Conservation (phyloP, 2,888 invertebrate genomes). For the Drosophila kanekoi region DNA sequence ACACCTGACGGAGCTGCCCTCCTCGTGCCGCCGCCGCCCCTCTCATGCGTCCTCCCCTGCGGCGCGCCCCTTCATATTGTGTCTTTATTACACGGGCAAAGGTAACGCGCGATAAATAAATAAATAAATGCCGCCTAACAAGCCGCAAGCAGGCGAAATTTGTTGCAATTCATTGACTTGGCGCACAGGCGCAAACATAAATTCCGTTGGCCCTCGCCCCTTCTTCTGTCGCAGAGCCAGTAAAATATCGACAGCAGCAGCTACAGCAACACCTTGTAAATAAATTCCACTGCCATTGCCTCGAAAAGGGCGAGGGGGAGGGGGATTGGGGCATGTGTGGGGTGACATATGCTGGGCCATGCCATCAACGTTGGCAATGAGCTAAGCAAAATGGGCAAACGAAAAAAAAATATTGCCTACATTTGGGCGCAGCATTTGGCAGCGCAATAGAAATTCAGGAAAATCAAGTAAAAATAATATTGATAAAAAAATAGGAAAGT, state of each 20-base stretch:
- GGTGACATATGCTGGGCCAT: slow-evolving; percentile 9
- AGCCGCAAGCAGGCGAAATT: slow-evolving; percentile 77
- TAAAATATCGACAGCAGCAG: slow-evolving; percentile 75
- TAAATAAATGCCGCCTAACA: slow-evolving; percentile 79
- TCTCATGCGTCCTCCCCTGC: not conserved
- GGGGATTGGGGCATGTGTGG: not conserved
- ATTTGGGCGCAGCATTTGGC: slow-evolving; percentile 51
- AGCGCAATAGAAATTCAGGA: slow-evolving; percentile 38
- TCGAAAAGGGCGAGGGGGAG: not conserved
- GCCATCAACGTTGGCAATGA: slow-evolving; percentile 28
- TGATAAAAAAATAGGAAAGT: not conserved
- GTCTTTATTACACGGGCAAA: slow-evolving; percentile 74
- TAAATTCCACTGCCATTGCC: slow-evolving; percentile 15
- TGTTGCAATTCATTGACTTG: slow-evolving; percentile 84
- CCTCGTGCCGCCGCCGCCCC: not conserved
- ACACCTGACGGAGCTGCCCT: slow-evolving; percentile 59
- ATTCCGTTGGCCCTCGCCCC: slow-evolving; percentile 50
- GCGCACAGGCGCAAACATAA: slow-evolving; percentile 78
- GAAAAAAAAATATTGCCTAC: slow-evolving; percentile 47
- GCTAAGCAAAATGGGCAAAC: slow-evolving; percentile 28
- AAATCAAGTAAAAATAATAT: slow-evolving; percentile 9
- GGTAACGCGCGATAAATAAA: slow-evolving; percentile 76
- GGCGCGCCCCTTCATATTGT: slow-evolving; percentile 38
- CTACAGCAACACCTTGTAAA: slow-evolving; percentile 44
- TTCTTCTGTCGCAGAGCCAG: slow-evolving; percentile 36